Percentiles rank a stretch among this genome's conserved stretches.
phyloP scores from a whole-genome alignment of 2,113 vertebrate species.

The Pterocles burchelli region DNA sequence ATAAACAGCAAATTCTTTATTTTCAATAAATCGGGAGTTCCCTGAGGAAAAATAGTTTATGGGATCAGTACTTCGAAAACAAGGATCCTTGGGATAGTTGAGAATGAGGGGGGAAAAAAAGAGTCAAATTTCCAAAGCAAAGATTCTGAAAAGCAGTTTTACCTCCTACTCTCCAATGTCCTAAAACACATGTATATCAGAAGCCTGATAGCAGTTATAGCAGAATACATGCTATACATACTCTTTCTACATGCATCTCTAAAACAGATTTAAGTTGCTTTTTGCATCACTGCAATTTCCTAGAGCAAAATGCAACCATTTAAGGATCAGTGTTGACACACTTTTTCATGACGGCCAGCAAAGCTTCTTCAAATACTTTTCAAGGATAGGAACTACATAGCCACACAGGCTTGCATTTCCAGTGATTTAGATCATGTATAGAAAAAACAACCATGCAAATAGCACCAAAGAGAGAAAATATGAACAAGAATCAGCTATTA shows the following conservation, averaged over 20 bases:
- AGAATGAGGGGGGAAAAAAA: accelerated
- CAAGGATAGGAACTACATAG: not conserved
- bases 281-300: not conserved
- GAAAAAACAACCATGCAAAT: not conserved
- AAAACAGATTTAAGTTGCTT: not conserved
- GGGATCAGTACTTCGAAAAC: not conserved
- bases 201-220: not conserved
- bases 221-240: not conserved
- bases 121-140: not conserved
- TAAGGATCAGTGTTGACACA: not conserved
- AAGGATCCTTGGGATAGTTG: not conserved
- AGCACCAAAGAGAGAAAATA: not conserved
- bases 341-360: not conserved
- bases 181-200: not conserved
- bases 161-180: not conserved
- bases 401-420: not conserved
- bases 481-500: not conserved
- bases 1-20: not conserved
- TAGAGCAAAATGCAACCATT: not conserved
- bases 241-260: not conserved
- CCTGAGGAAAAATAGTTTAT: not conserved
- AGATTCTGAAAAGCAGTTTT: not conserved
- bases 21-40: not conserved
- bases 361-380: not conserved
- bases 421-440: not conserved